Percentiles rank a stretch among this genome's conserved stretches.
Evolutionary conservation across 2,888 invertebrate genomes (phyloP).

Genomic region (Augochlorella aurata): DNA sequence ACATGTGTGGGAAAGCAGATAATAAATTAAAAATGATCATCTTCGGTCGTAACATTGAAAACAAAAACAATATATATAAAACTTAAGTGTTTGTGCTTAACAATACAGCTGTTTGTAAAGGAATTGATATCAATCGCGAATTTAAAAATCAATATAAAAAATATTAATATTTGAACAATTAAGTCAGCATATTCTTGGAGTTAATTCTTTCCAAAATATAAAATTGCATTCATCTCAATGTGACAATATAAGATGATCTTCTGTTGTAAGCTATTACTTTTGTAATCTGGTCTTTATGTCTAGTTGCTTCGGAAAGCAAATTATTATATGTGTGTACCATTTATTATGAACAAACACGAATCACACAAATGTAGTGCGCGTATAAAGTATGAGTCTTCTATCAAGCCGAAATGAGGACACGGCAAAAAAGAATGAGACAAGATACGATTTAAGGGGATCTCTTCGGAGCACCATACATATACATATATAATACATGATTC

Average conservation of each 20-base stretch:
- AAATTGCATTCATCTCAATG: slow-evolving; percentile 28
- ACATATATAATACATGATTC: slow-evolving; percentile 45
- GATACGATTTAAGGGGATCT: slow-evolving; percentile 52
- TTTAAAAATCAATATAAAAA: neutral
- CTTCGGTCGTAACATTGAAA: slow-evolving; percentile 50
- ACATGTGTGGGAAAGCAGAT: slow-evolving; percentile 52
- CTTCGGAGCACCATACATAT: slow-evolving; percentile 46
- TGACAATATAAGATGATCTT: slow-evolving; percentile 48
- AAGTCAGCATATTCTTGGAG: neutral
- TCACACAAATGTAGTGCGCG: slow-evolving; percentile 55
- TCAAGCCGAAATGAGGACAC: slow-evolving; percentile 57
- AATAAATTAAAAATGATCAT: slow-evolving; percentile 50
- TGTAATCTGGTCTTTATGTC: slow-evolving; percentile 2
- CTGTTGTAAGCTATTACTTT: slow-evolving; percentile 36
- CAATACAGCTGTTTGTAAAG: neutral
- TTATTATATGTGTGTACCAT: slow-evolving; percentile 36
- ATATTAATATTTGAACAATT: neutral
- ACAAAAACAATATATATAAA: slow-evolving; percentile 12
- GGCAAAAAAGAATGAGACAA: slow-evolving; percentile 54
- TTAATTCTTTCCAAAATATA: neutral
- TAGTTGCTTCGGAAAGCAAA: slow-evolving; percentile 36
- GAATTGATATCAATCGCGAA: neutral
- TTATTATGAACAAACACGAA: slow-evolving; percentile 41
- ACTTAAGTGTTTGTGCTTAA: neutral
- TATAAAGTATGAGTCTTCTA: slow-evolving; percentile 55